These are phyloP conservation scores for Lucilia cuprina DNA, from an alignment of 1,140 invertebrate species.

Conservation along the genomic window DNA sequence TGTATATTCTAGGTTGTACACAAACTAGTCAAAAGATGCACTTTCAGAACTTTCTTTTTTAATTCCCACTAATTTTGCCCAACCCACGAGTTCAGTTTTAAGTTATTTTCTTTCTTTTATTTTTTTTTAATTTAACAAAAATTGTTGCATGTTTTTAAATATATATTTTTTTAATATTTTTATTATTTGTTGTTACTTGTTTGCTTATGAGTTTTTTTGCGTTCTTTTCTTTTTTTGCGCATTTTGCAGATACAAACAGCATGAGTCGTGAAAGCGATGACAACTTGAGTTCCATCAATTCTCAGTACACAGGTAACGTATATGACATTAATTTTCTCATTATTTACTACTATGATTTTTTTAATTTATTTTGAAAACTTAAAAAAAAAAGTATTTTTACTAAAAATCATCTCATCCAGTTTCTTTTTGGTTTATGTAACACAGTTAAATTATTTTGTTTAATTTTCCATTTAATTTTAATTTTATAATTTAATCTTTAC, in stretches of 20 bases:
- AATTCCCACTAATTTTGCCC: too few relatives aligned
- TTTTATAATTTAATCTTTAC: not conserved
- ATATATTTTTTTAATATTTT: not conserved
- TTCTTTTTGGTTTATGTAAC: not conserved
- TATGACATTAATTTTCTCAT: not conserved
- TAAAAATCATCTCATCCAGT: not conserved
- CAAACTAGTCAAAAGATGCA: too few relatives aligned
- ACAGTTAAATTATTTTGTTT: not conserved
- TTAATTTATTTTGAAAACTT: conserved; percentile 24
- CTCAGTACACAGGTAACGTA: conserved; percentile 57
- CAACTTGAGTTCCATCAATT: conserved; percentile 62
- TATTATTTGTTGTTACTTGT: conserved; percentile 6
- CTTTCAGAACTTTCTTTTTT: too few relatives aligned
- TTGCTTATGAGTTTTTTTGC: conserved; percentile 42
- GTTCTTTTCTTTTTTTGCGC: conserved; percentile 43
- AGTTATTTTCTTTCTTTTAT: too few relatives aligned
- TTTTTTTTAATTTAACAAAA: too few relatives aligned
- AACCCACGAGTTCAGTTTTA: too few relatives aligned
- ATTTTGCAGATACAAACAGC: conserved; percentile 59
- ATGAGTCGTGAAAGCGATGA: conserved; percentile 63
- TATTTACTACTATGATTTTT: conserved; percentile 9
- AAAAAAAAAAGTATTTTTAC: not conserved
- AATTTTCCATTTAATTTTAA: conserved; percentile 6
- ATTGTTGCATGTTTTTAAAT: not conserved
- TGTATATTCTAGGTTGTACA: too few relatives aligned